These are phyloP conservation scores for Theristicus caerulescens DNA, from an alignment of 2,113 vertebrate genomes.

Conservation along the genomic window DNA sequence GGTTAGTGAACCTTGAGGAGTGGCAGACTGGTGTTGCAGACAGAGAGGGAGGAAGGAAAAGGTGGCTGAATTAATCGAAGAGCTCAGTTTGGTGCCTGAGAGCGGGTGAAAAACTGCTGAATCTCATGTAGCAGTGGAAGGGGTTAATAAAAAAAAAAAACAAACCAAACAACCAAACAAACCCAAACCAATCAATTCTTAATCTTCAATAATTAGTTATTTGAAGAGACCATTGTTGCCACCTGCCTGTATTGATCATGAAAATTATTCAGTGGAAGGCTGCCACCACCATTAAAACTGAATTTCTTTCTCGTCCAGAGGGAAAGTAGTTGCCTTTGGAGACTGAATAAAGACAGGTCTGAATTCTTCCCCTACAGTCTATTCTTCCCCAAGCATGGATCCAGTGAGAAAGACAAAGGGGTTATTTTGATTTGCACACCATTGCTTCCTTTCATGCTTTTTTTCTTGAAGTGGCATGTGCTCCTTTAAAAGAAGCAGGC, in stretches of 20 bases:
- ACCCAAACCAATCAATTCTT: slow-evolving; percentile 24
- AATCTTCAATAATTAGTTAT: slow-evolving; percentile 54
- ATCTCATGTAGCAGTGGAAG: background rate
- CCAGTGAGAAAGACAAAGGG: background rate
- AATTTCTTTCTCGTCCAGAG: background rate
- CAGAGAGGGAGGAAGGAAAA: background rate
- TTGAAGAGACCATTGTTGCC: slow-evolving; percentile 32
- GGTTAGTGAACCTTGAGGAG: background rate
- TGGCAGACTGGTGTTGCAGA: background rate
- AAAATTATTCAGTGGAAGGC: slow-evolving; percentile 35
- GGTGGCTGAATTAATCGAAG: background rate
- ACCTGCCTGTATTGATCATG: slow-evolving; percentile 58
- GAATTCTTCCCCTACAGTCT: slow-evolving; percentile 29
- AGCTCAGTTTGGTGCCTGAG: background rate
- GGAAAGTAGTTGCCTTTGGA: background rate
- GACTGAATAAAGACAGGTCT: slow-evolving; percentile 19
- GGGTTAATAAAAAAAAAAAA: background rate
- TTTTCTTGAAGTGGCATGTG: background rate
- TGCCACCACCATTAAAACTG: background rate
- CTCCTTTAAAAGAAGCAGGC: background rate
- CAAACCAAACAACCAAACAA: background rate
- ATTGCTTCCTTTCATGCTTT: slow-evolving; percentile 12
- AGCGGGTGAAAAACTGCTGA: slow-evolving; percentile 2
- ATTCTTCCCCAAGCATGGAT: slow-evolving; percentile 20
- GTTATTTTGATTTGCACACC: slow-evolving; percentile 46